Conservation (phyloP, 2,113 vertebrate genomes). For the Alethe castanea region DNA sequence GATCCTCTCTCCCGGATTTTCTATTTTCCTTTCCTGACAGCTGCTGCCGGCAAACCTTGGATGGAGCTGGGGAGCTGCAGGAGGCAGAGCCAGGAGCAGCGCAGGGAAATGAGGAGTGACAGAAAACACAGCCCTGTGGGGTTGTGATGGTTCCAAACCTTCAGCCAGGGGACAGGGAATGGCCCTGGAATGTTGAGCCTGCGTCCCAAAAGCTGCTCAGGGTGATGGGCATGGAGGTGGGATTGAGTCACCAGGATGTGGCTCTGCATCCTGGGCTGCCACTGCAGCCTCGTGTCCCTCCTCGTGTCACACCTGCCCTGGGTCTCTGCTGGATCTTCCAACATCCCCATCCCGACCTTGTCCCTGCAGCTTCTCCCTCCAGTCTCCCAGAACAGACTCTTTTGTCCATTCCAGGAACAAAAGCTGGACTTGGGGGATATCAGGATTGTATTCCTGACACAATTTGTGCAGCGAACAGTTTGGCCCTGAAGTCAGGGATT, state of each 20-base stretch:
- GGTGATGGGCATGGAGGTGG: neutral
- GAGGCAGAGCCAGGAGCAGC: neutral
- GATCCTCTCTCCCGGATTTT: neutral
- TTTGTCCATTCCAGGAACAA: neutral
- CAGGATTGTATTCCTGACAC: neutral
- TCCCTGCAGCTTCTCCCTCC: neutral
- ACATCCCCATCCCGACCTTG: neutral
- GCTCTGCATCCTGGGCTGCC: neutral
- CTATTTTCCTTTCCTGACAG: neutral
- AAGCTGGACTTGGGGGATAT: no score
- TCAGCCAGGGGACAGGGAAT: neutral
- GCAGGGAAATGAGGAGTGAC: neutral
- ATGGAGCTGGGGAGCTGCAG: neutral
- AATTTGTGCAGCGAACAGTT: neutral
- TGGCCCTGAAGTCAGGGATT: neutral
- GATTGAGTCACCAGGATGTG: neutral
- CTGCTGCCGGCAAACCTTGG: neutral
- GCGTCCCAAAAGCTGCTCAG: neutral
- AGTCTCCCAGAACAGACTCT: neutral
- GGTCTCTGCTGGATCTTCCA: neutral
- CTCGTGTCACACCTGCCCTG: neutral
- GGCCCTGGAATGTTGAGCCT: neutral
- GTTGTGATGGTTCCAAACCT: neutral
- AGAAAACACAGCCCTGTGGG: neutral
- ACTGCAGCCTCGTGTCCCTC: neutral